A percentile compares a stretch with the other conserved stretches of the same genome.
phyloP scores from a whole-genome alignment of 2,888 invertebrate genomes.

The Blomia tropicalis region DNA sequence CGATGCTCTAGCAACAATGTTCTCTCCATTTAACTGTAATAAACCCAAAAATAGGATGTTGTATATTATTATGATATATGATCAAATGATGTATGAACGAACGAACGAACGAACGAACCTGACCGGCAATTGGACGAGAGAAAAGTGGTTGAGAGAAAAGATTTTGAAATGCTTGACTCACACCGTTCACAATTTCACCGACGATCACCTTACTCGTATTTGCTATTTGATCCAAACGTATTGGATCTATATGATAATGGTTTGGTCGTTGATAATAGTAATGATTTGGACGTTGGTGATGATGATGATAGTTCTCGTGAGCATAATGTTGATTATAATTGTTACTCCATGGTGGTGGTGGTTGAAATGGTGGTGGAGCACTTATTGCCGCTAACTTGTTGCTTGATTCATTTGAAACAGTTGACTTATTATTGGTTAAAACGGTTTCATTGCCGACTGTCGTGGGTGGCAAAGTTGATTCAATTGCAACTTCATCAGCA shows the following conservation, averaged over 20 bases:
- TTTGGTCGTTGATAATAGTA: neutral
- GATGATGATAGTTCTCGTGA: neutral
- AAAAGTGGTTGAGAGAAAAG: neutral
- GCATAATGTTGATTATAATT: neutral
- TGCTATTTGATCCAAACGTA: neutral
- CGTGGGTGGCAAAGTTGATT: no score
- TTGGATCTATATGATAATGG: neutral
- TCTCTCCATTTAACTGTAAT: conserved; percentile 3
- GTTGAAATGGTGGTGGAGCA: neutral
- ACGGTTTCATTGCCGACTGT: neutral
- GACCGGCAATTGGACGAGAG: neutral
- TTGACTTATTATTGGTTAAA: neutral
- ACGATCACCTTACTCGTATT: neutral
- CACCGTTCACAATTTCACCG: neutral
- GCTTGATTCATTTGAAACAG: neutral
- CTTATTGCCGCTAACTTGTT: neutral
- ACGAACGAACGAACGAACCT: neutral
- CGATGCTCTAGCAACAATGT: neutral
- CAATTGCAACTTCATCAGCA: no score
- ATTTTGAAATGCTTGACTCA: conserved; percentile 1
- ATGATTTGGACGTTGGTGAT: neutral
- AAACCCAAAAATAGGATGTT: no score
- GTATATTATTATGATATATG: no score
- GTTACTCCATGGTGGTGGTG: neutral
- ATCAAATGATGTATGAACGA: neutral